These are phyloP conservation scores for Pseudeuparius sepicola DNA, from an alignment of 2,888 invertebrate species.

Conservation along the genomic window DNA sequence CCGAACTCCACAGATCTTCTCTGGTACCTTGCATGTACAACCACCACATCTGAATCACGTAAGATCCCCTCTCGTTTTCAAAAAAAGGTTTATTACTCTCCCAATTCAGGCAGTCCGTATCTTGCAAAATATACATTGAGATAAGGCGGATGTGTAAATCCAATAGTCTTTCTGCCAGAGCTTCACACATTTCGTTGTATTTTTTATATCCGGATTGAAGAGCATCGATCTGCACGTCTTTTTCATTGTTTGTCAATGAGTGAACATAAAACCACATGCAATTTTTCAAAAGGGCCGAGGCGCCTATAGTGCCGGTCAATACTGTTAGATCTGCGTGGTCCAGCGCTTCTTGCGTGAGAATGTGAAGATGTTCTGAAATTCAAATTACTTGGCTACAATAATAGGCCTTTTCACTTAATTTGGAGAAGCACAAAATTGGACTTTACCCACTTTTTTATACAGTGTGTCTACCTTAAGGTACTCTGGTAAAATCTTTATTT, in stretches of 20 bases:
- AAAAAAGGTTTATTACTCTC: conserved; percentile 55
- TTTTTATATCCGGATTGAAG: conserved; percentile 53
- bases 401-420: neutral
- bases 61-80: conserved; percentile 67
- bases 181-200: conserved; percentile 75
- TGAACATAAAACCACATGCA: conserved; percentile 69
- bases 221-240: conserved; percentile 17
- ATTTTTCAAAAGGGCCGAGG: conserved; percentile 68
- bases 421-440: neutral
- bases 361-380: conserved; percentile 60
- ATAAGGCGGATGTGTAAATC: conserved; percentile 72
- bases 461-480: too few species aligned
- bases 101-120: conserved; percentile 70
- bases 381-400: neutral
- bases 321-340: conserved; percentile 78
- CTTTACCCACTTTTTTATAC: too few species aligned
- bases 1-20: conserved; percentile 75
- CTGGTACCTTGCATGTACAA: conserved; percentile 70
- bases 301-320: conserved; percentile 70
- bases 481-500: neutral
- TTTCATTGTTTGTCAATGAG: conserved; percentile 35
- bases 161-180: conserved; percentile 68
- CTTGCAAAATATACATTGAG: conserved; percentile 71
- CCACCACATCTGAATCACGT: conserved; percentile 83
- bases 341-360: conserved; percentile 70